Percentiles rank a stretch among this genome's conserved stretches.
Evolutionary conservation across 2,797 vertebrate genomes (phyloP).

Genomic region (Acrocephalus scirpaceus): DNA sequence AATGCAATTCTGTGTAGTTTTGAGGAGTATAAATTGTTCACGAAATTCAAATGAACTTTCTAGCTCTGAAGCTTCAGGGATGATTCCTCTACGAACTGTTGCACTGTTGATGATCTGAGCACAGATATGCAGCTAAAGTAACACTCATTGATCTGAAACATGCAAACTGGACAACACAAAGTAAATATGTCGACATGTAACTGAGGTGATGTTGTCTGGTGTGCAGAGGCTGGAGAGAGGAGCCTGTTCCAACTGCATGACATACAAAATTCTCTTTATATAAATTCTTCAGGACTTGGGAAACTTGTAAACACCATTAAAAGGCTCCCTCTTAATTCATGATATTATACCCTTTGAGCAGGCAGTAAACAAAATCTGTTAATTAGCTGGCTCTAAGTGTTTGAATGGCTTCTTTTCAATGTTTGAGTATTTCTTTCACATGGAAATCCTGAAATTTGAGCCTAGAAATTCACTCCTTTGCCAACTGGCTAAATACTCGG

Average conservation of each 20-base stretch:
- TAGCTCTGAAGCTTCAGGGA: background rate
- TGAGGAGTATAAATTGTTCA: background rate
- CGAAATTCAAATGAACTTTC: background rate
- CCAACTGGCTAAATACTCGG: background rate
- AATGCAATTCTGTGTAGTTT: background rate
- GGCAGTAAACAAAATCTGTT: slow-evolving; percentile 8
- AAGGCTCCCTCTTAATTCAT: background rate
- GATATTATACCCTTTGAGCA: background rate
- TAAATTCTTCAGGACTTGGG: background rate
- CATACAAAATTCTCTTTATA: background rate
- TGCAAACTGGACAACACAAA: background rate
- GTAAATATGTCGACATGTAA: background rate
- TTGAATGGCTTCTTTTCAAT: slow-evolving; percentile 3
- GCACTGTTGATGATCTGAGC: background rate
- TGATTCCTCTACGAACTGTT: background rate
- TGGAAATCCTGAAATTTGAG: background rate
- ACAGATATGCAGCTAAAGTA: background rate
- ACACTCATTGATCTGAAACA: background rate
- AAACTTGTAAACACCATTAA: background rate
- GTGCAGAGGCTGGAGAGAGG: background rate
- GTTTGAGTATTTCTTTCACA: background rate
- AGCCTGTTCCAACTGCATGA: background rate
- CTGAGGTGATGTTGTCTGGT: background rate
- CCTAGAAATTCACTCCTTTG: background rate
- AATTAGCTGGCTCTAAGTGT: background rate